Base-by-base conservation (phyloP, 2,888 invertebrate genomes). In the Muscina levida region DNA sequence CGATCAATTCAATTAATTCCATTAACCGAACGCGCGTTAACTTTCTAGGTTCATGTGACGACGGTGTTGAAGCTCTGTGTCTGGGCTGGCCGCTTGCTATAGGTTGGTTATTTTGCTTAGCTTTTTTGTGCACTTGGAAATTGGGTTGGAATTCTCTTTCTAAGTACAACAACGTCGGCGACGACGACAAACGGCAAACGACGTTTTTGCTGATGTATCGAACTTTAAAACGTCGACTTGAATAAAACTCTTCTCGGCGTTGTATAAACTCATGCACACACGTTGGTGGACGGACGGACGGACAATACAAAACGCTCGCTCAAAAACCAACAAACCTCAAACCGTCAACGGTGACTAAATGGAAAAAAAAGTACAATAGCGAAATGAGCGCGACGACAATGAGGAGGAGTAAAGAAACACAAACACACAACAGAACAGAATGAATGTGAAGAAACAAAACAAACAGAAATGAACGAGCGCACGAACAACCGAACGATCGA, bases 401-500 rank as follows among this genome's bases (percentile, higher is more conserved):
- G 15, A 6, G 15, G 13, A 57, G 31, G 31, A 59, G 26, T 39
- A 37, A 62, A 37, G 37, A 71, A 80, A 71, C 31, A 24, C 26
- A 51, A 44, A 71, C 31, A 24, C 26, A 51, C 37, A 62, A 72
- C 53, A 56, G 77, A 77, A 81, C 67, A 65, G 77, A 81, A 65
- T 37, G 39, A 37, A 59, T 39, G 59, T 17, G 39, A 22, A 37
- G 22, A 62, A 37, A 62, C 62, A 42, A 42, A 31, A 26, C n/a
- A 42, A 62, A 19, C 19, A 62, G 39, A 17, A 62, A 62, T 42
- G 62, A 62, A 59, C 22, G 51, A 26, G 17, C 10, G 67, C 48
- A 76, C 46, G 65, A 72, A 80, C 53, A 48, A 37, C 57, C 73
- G 67, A 72, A 72, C 81, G 81, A 81, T 81, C 81, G 77, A 72